phyloP scores from a whole-genome alignment of 2,113 vertebrate genomes.

The Prietella phreatophila region DNA sequence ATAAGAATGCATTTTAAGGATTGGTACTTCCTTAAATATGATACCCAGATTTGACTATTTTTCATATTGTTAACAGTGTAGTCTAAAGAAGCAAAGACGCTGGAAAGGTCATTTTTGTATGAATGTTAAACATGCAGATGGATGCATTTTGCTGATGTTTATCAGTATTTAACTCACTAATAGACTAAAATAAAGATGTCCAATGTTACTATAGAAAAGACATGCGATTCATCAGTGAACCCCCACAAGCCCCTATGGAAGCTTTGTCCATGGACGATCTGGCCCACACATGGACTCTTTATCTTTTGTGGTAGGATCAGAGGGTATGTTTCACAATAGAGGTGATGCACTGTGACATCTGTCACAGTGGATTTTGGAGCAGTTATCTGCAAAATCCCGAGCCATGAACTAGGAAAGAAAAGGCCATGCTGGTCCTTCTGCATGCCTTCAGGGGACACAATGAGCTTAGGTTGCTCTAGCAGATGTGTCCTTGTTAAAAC shows the following conservation, averaged over 20 bases:
- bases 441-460: slow-evolving; percentile 55
- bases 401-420: slow-evolving; percentile 82
- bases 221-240: neutral
- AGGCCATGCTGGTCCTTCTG: slow-evolving; percentile 71
- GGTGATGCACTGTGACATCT: slow-evolving; percentile 75
- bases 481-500: neutral
- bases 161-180: neutral
- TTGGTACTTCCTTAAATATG: neutral
- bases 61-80: neutral
- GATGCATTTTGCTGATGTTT: neutral
- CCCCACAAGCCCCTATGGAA: neutral
- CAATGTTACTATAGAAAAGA: neutral
- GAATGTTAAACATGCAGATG: neutral
- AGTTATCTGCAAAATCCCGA: slow-evolving; percentile 71
- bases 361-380: slow-evolving; percentile 76
- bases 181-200: neutral
- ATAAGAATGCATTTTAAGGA: neutral
- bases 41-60: neutral
- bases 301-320: slow-evolving; percentile 76
- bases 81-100: neutral
- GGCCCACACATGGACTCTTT: slow-evolving; percentile 65
- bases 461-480: slow-evolving; percentile 36
- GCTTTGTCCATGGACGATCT: slow-evolving; percentile 59
- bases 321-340: slow-evolving; percentile 75
- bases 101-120: neutral